Evolutionary conservation across 2,888 invertebrate genomes (phyloP).

Genomic region (Anorthoa munda): DNA sequence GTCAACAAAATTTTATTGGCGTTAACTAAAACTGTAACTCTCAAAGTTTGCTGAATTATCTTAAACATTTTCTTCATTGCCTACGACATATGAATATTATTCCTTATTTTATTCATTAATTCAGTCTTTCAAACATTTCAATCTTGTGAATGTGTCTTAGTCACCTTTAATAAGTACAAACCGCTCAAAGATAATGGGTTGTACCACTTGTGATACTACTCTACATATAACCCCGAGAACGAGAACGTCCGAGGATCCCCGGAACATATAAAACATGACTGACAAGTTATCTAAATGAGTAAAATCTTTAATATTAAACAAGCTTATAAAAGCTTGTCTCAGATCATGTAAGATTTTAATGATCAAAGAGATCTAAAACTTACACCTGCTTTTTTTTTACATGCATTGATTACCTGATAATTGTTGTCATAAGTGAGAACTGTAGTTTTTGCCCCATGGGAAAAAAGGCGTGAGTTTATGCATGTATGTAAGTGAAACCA

Average conservation of each 20-base stretch:
- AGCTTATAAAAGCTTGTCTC: too few relatives aligned
- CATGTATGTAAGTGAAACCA: too few relatives aligned
- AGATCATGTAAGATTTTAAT: too few relatives aligned
- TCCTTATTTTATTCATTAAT: background rate
- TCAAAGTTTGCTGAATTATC: background rate
- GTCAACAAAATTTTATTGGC: too few relatives aligned
- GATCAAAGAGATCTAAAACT: too few relatives aligned
- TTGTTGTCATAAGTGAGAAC: too few relatives aligned
- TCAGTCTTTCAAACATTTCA: background rate
- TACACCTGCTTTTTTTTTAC: too few relatives aligned
- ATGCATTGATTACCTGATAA: too few relatives aligned
- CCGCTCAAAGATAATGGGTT: slow-evolving; percentile 20
- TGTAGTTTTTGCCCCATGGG: too few relatives aligned
- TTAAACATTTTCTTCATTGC: background rate
- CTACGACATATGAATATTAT: background rate
- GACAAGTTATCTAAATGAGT: too few relatives aligned
- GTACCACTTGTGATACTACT: slow-evolving; percentile 27
- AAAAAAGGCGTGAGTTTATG: too few relatives aligned
- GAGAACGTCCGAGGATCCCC: slow-evolving; percentile 2
- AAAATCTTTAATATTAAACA: too few relatives aligned
- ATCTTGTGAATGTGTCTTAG: background rate
- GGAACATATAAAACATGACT: background rate
- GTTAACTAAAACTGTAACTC: background rate
- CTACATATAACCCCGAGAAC: slow-evolving; percentile 8
- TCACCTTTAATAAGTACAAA: slow-evolving; percentile 26